Evolutionary conservation across 2,113 vertebrate species (phyloP).

Genomic region (Actinemys pallida): DNA sequence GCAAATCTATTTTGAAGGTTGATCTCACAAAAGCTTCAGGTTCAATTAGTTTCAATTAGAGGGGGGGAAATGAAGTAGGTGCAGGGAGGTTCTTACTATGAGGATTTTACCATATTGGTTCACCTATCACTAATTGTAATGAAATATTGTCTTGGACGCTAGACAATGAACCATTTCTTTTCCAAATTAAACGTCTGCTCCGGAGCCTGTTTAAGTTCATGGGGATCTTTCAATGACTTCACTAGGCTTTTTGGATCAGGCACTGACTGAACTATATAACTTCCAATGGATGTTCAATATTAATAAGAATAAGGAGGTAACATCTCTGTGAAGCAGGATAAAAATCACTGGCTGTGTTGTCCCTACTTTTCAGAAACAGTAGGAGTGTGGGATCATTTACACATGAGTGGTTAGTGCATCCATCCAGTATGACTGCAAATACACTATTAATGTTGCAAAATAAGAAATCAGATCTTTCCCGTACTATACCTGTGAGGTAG

Average conservation of each 20-base stretch:
- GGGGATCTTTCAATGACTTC: not conserved
- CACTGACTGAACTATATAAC: accelerated
- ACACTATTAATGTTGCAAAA: accelerated
- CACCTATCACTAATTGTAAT: not conserved
- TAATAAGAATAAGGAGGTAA: not conserved
- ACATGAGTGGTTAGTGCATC: not conserved
- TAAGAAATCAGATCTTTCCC: not conserved
- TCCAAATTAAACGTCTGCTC: not conserved
- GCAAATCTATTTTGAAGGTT: not conserved
- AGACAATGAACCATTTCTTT: not conserved
- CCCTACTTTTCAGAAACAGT: not conserved
- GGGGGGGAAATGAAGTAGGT: not conserved
- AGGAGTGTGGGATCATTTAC: not conserved
- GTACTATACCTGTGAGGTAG: constrained; percentile 94
- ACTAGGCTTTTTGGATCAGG: not conserved
- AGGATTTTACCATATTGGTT: not conserved
- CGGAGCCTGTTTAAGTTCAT: not conserved
- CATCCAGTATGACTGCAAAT: not conserved
- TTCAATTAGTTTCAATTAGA: not conserved
- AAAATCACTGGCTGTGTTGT: not conserved
- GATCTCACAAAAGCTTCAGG: not conserved
- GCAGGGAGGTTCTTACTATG: not conserved
- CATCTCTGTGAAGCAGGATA: not conserved
- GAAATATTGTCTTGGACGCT: not conserved
- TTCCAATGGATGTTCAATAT: not conserved